These are phyloP conservation scores for Astyanax mexicanus DNA, from an alignment of 2,797 vertebrate genomes.

Conservation along the genomic window DNA sequence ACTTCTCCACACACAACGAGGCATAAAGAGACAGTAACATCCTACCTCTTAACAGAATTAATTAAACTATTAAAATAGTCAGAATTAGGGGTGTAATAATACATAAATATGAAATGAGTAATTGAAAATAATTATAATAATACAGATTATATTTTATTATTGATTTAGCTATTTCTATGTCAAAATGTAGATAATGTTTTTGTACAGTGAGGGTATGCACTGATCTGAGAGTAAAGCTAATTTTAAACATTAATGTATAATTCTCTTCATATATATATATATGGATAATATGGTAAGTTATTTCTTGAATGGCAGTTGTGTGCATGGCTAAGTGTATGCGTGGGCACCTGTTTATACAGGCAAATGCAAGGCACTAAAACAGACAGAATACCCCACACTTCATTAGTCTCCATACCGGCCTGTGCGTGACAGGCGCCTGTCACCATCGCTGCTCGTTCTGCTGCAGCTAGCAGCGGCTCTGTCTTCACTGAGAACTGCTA, in stretches of 20 bases:
- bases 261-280: no score
- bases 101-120: no score
- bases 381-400: conserved; percentile 48
- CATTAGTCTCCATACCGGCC: conserved; percentile 42
- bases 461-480: conserved; percentile 25
- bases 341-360: conserved; percentile 13
- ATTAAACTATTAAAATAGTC: neutral
- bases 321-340: conserved; percentile 2
- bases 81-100: neutral
- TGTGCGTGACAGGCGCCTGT: conserved; percentile 38
- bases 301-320: conserved; percentile 1
- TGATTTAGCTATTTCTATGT: no score
- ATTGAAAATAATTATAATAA: no score
- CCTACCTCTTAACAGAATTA: neutral
- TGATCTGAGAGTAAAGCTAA: no score
- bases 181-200: no score
- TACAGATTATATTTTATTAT: no score
- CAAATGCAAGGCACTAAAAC: conserved; percentile 8
- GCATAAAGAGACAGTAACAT: neutral
- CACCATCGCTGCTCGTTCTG: conserved; percentile 41
- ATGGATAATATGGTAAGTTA: neutral
- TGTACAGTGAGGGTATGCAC: no score
- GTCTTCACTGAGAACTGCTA: conserved; percentile 39
- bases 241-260: no score
- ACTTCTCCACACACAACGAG: neutral